A percentile compares a stretch with the other conserved stretches of the same genome.
These are phyloP conservation scores for Enteromius fasciolatus DNA, from an alignment of 2,797 vertebrate species.

Conservation along the genomic window DNA sequence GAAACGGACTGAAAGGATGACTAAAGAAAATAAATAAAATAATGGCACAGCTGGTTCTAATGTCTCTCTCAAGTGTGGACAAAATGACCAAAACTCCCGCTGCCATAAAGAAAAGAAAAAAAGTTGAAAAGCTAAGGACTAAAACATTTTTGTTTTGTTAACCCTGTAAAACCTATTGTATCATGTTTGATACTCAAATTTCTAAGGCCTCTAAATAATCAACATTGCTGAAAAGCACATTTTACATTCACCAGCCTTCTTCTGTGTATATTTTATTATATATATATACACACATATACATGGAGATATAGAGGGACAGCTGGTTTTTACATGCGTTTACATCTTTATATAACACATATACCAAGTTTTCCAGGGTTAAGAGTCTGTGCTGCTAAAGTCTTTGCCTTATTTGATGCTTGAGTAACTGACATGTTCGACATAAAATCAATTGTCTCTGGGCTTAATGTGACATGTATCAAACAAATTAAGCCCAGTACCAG, in stretches of 20 bases:
- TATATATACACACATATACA: too few species aligned
- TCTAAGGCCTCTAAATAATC: background rate
- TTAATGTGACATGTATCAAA: slow-evolving; percentile 9
- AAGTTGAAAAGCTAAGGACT: too few species aligned
- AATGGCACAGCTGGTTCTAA: background rate
- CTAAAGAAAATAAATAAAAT: background rate
- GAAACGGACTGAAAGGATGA: background rate
- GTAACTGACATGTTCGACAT: background rate
- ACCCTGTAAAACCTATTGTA: background rate
- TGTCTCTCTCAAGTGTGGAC: background rate
- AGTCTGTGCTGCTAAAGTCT: background rate
- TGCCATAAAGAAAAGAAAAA: background rate
- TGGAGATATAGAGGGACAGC: background rate
- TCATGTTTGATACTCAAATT: background rate
- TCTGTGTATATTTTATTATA: background rate
- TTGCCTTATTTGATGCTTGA: background rate
- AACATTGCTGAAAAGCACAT: background rate
- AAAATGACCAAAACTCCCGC: background rate
- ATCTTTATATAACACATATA: too few species aligned
- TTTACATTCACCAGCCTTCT: background rate
- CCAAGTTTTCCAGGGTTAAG: background rate
- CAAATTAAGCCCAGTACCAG: background rate
- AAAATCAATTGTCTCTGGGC: slow-evolving; percentile 1
- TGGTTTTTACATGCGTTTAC: background rate
- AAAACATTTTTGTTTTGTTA: background rate